phyloP scores from a whole-genome alignment of 2,113 vertebrate genomes.

The Leptosomus discolor region DNA sequence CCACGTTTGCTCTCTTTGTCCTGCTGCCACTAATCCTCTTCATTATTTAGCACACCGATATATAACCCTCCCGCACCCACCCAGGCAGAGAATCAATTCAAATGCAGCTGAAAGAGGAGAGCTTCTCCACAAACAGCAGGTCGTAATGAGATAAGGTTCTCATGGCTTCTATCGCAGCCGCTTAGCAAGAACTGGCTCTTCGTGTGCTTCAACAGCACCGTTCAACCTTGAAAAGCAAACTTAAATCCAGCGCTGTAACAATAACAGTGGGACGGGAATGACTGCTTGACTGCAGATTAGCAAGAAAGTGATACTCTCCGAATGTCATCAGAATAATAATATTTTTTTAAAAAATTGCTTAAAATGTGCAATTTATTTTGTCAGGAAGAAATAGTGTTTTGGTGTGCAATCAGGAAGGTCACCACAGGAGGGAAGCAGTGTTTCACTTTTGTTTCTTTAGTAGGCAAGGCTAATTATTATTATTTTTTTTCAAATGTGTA shows the following conservation, averaged over 20 bases:
- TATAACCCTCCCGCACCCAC: background rate
- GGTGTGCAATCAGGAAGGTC: background rate
- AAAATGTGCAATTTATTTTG: background rate
- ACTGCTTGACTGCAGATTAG: background rate
- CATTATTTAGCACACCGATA: constrained; percentile 7
- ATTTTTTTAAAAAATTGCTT: background rate
- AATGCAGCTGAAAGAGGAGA: constrained; percentile 6
- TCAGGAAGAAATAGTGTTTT: background rate
- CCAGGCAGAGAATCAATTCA: background rate
- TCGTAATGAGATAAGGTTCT: background rate
- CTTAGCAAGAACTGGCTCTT: background rate
- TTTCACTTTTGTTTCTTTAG: background rate
- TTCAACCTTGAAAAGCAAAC: background rate
- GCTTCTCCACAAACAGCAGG: background rate
- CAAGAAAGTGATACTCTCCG: background rate
- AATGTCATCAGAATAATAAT: accelerated
- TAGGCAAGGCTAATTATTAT: background rate
- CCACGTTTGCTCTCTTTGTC: background rate
- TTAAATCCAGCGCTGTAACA: background rate
- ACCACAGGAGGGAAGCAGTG: constrained; percentile 67
- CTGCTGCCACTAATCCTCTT: background rate
- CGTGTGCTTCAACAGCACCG: background rate
- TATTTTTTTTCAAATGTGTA: background rate
- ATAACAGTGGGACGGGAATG: accelerated
- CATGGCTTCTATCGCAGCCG: background rate